Conservation (phyloP, 2,797 vertebrate genomes). For the Tiaroga cobitis region DNA sequence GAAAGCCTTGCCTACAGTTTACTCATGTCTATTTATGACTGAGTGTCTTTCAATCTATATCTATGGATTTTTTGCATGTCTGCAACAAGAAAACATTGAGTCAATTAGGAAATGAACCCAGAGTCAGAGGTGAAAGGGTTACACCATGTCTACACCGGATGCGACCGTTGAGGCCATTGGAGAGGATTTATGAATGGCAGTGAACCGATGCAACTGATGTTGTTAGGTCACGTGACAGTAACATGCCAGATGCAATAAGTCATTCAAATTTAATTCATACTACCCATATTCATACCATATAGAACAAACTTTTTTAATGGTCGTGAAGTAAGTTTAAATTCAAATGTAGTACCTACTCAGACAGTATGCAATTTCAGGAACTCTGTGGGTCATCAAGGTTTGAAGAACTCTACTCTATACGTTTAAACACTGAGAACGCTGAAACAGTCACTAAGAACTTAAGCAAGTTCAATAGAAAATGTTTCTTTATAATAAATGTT, state of each 20-base stretch:
- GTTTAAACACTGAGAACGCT: not conserved
- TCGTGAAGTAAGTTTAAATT: not conserved
- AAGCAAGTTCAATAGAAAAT: not conserved
- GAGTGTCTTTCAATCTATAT: too few relatives aligned
- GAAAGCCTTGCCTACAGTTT: not conserved
- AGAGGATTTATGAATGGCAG: too few relatives aligned
- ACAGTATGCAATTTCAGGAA: not conserved
- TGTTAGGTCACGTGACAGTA: not conserved
- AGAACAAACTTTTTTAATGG: not conserved
- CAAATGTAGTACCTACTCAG: not conserved
- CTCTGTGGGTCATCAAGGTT: not conserved
- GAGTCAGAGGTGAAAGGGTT: too few relatives aligned
- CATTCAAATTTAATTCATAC: not conserved
- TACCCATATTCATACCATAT: not conserved
- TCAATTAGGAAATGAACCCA: too few relatives aligned
- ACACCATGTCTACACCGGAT: too few relatives aligned
- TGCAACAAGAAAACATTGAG: too few relatives aligned
- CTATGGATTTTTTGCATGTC: too few relatives aligned
- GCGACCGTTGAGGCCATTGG: too few relatives aligned
- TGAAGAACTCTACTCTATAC: not conserved
- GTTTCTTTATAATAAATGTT: conserved; percentile 63
- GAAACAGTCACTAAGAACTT: not conserved
- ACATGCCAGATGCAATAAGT: not conserved
- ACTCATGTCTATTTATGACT: too few relatives aligned
- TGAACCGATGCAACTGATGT: too few relatives aligned